Evolutionary conservation across 53 echinoderm and acorn worm species (phyloP).

Genomic region (Zoroaster sp.): DNA sequence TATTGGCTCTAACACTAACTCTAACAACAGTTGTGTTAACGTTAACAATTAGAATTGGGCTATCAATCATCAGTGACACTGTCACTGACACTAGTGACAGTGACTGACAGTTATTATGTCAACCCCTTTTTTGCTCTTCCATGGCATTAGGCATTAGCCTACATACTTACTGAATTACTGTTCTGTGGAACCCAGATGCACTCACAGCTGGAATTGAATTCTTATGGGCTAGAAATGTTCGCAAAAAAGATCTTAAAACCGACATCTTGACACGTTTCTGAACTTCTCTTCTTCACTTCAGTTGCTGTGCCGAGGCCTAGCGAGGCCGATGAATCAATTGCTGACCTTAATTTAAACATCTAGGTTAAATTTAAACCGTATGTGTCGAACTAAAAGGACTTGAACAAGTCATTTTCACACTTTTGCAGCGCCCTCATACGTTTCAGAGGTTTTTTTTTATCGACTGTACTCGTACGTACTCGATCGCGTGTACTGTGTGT

Average conservation of each 20-base stretch:
- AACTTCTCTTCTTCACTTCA: not conserved
- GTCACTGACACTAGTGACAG: not conserved
- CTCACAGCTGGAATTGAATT: not conserved
- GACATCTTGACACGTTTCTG: not conserved
- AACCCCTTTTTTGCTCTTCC: not conserved
- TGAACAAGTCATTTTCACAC: too few relatives aligned
- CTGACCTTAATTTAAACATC: too few relatives aligned
- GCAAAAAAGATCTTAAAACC: conserved; percentile 10
- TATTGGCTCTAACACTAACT: not conserved
- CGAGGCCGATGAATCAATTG: too few relatives aligned
- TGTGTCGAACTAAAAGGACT: too few relatives aligned
- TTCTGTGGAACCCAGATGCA: conserved; percentile 20
- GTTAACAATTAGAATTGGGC: too few relatives aligned
- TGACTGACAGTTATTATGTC: not conserved
- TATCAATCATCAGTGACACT: too few relatives aligned
- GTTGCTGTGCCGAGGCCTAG: not conserved
- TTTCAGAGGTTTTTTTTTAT: too few relatives aligned
- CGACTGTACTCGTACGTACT: too few relatives aligned
- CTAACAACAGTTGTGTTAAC: not conserved
- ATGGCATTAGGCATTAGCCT: not conserved
- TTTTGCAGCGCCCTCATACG: too few relatives aligned
- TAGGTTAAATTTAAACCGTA: too few relatives aligned
- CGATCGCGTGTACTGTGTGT: too few relatives aligned
- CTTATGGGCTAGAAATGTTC: not conserved
- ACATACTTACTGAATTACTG: not conserved